A percentile compares a stretch with the other conserved stretches of the same genome.
Conservation (phyloP, 2,888 invertebrate species). For the Caenorhabditis sp. region DNA sequence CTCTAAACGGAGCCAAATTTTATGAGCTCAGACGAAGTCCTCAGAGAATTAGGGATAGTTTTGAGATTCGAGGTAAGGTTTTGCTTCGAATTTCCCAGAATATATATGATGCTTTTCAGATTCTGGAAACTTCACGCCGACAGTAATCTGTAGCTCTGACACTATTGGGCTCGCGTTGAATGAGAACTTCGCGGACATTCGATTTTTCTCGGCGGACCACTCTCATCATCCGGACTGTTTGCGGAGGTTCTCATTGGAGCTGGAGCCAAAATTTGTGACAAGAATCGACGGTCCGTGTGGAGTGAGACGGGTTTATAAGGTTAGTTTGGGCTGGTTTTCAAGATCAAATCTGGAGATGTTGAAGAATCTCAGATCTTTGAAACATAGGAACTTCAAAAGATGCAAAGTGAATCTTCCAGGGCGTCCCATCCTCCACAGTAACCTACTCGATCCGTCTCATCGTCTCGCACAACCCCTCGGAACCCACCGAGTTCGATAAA, state of each 20-base stretch:
- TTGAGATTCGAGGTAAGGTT: constrained; percentile 35
- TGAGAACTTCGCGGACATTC: constrained; percentile 50
- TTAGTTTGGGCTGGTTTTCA: background rate
- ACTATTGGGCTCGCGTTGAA: constrained; percentile 48
- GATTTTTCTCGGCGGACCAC: constrained; percentile 40
- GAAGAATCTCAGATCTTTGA: no score
- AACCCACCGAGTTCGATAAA: constrained; percentile 66
- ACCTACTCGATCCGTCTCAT: constrained; percentile 66
- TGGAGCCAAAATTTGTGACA: constrained; percentile 45
- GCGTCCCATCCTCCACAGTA: constrained; percentile 41
- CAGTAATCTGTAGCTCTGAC: constrained; percentile 50
- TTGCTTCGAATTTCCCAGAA: no score
- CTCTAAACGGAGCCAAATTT: constrained; percentile 64
- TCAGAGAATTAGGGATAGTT: constrained; percentile 26
- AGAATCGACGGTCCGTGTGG: constrained; percentile 58
- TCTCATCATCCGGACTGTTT: constrained; percentile 35
- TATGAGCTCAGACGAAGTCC: constrained; percentile 56
- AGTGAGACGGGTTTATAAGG: constrained; percentile 48
- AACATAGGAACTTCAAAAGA: no score
- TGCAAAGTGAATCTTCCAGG: no score
- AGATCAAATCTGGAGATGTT: no score
- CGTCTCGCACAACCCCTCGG: constrained; percentile 56
- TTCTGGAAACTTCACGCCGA: constrained; percentile 44
- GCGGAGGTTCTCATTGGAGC: constrained; percentile 31
- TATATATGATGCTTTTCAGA: constrained; percentile 25